Conservation (phyloP, 1,140 invertebrate species). For the Plutomurus gul region DNA sequence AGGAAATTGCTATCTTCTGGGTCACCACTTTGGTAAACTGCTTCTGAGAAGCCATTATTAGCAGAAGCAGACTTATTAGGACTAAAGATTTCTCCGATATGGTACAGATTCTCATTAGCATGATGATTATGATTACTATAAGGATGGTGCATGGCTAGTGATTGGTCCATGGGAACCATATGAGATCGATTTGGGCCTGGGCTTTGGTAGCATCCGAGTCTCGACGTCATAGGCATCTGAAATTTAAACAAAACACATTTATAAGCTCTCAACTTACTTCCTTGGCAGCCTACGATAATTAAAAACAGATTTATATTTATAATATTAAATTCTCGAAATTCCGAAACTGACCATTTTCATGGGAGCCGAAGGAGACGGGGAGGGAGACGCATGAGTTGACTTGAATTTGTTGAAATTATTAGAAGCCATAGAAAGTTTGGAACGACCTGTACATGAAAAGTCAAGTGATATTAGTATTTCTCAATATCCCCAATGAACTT, state of each 20-base stretch:
- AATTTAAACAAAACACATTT: constrained; percentile 8
- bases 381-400: constrained; percentile 51
- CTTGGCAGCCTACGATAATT: neutral
- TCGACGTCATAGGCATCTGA: constrained; percentile 50
- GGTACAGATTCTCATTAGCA: constrained; percentile 58
- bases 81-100: constrained; percentile 59
- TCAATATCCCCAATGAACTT: neutral
- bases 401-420: constrained; percentile 54
- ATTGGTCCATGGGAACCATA: constrained; percentile 42
- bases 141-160: constrained; percentile 31
- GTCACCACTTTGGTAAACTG: constrained; percentile 61
- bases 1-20: constrained; percentile 52
- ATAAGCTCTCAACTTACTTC: neutral
- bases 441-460: constrained; percentile 39
- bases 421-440: constrained; percentile 53
- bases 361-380: constrained; percentile 52
- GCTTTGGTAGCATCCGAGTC: constrained; percentile 51
- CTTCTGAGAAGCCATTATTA: constrained; percentile 53
- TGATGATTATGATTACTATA: constrained; percentile 54
- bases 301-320: neutral
- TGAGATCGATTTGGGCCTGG: constrained; percentile 52
- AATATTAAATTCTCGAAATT: constrained; percentile 16
- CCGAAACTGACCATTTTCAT: constrained; percentile 52
- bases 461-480: neutral
- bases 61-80: constrained; percentile 54